Evolutionary conservation across 2,888 invertebrate genomes (phyloP), one percentile per base, ranked within the genome.

Genomic region (Argyra leucocephala): DNA sequence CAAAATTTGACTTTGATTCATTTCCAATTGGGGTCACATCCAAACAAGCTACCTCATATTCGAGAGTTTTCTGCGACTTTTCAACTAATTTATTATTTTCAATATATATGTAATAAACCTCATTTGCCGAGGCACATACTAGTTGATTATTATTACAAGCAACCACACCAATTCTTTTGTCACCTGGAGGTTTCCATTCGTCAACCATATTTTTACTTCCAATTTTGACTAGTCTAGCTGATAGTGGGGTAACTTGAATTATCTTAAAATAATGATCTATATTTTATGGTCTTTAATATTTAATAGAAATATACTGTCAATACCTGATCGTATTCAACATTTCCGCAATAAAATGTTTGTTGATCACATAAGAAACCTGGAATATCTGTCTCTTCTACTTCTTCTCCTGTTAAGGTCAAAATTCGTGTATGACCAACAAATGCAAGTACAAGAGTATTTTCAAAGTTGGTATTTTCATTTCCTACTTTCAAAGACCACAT

Each of bases 341-440:
- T 97, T 1, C 93, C 92, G 67, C 96, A 96, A 75, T 87, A 93
- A 76, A 97, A 93, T 0, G 98, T 96, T 78, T 97, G 96, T 71
- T 93, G 88, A 73, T 94, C 93, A 3, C 91, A 88, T 26, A 93
- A 86, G 76, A 98, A 95, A 0, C 97, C 97, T 65, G 88, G 83
- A 70, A 96, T 88, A 74, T 96, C 96, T 0, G 95, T 96, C 80
- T 99, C 98, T 78, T 99, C 98, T 0, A 98, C 96, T 79, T 98
- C 98, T 76, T 98, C 98, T 0, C 96, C 96, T 70, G 87, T 92
- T 60, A 98, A 79, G 69, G 90, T 89, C 61, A 97, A 81, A 22
- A 96, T 90, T 71, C 96, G 87, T 0, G 97, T 97, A 75, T 97
- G 96, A 6, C 96, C 96, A n/a, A 97, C 96, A 80, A 98, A 97